Conservation (phyloP, 1,140 invertebrate species). For the Popillia japonica region DNA sequence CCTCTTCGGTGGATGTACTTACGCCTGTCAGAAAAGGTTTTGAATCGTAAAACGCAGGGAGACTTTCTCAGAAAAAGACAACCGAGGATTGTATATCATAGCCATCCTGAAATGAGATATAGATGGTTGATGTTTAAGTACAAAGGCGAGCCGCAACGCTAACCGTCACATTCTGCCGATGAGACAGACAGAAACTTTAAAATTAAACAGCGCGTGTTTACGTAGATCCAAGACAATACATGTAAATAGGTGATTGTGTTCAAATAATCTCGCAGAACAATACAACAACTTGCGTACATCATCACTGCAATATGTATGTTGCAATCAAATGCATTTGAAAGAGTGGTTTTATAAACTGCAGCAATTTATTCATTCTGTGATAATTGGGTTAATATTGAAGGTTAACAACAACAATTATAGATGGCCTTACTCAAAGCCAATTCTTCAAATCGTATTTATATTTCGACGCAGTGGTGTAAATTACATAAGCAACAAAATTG, state of each 20-base stretch:
- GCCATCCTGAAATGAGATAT: conserved; percentile 26
- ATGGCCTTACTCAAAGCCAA: no score
- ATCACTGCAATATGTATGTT: no score
- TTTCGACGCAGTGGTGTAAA: no score
- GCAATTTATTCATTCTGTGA: no score
- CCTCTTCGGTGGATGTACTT: neutral
- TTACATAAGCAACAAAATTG: no score
- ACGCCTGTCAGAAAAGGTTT: conserved; percentile 21
- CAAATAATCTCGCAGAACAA: neutral
- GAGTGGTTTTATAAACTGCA: no score
- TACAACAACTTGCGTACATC: no score
- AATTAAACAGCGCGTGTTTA: neutral
- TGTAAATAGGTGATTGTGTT: neutral
- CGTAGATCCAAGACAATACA: neutral
- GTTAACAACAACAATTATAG: no score
- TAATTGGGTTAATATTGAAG: no score
- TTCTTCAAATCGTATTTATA: no score
- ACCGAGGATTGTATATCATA: conserved; percentile 24
- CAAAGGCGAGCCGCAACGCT: conserved; percentile 21
- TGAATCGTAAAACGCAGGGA: conserved; percentile 24
- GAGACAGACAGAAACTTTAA: neutral
- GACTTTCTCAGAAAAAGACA: conserved; percentile 31
- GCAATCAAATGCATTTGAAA: no score
- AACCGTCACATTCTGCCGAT: conserved; percentile 17
- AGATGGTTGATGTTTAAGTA: conserved; percentile 21